Percentiles rank a stretch among this genome's conserved stretches.
These are phyloP conservation scores for Haliclona indistincta DNA, from an alignment of 37 sponge, comb jelly and placozoan species.

Conservation along the genomic window DNA sequence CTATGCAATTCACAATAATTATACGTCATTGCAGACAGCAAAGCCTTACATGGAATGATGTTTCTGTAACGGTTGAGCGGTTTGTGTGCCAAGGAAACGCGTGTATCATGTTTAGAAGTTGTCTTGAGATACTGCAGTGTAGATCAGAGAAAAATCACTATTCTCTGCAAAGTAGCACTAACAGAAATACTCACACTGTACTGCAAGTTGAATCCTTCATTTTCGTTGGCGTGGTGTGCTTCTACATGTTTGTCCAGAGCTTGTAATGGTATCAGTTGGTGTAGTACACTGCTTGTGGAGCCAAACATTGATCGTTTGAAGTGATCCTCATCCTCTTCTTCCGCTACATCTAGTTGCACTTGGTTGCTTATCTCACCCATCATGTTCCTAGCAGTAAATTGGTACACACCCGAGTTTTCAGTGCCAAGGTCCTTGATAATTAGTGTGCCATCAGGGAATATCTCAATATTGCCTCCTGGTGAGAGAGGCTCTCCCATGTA, in stretches of 20 bases:
- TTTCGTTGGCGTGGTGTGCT: neutral
- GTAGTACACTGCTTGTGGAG: neutral
- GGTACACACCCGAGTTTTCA: neutral
- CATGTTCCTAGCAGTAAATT: neutral
- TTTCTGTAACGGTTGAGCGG: conserved; percentile 68
- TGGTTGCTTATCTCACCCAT: neutral
- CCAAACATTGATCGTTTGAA: neutral
- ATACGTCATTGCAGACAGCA: neutral
- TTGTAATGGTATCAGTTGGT: neutral
- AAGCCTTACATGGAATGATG: conserved; percentile 72
- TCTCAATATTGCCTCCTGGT: neutral
- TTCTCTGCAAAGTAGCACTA: neutral
- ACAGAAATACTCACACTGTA: neutral
- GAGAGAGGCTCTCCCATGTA: conserved; percentile 2
- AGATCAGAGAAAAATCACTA: neutral
- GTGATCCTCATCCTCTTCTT: neutral
- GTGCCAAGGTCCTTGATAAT: neutral
- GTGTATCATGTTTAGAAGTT: conserved; percentile 45
- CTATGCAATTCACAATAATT: neutral
- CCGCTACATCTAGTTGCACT: neutral
- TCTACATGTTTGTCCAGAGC: conserved; percentile 8
- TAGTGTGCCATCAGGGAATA: conserved; percentile 10
- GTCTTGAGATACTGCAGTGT: conserved; percentile 42
- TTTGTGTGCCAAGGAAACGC: conserved; percentile 31
- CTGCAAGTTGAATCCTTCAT: neutral